Base-by-base conservation (phyloP, 1,140 invertebrate species). In the Drosophila azteca region DNA sequence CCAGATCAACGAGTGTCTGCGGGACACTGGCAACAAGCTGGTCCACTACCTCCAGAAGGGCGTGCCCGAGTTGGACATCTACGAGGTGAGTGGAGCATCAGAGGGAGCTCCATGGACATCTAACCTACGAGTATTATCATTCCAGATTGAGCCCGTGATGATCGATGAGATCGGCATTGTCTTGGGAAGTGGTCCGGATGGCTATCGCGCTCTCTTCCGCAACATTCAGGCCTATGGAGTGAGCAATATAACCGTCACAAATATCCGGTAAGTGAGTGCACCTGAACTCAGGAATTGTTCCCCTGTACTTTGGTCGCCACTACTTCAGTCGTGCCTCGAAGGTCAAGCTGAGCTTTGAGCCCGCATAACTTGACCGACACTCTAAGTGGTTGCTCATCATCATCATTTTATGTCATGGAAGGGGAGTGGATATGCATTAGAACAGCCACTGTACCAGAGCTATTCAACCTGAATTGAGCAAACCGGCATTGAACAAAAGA, bases 111-210 rank as follows among this genome's bases (percentile, higher is more conserved):
- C 13, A 50, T 8, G 45, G 13, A 35, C 8, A 17, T 13, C 1
- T n/a, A 11, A 43, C 11, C 13, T 7, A 8, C 6, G 26, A 29
- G 41, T 13, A 11, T 6, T 24, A 13, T 7, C 8, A 13, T 22
- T 1, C 26, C 57, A 95, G 92, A 94, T 95, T 0, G 96, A 96
- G 72, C 95, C 95, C 0, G 95, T 96, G 49, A 90, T 95, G 4
- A 94, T 97, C 9, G 96, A 97, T 90, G 95, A 96, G 90, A 94
- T 96, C 43, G 94, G 95, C n/a, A 95, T 97, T 48, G 93, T 95
- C 0, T 90, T 97, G 45, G 96, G 96, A 46, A 94, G 92, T 6
- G 96, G 95, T 0, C 95, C 96, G 0, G 94, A 96, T 88, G 95
- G 95, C 0, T 97, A 97, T 91, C 93, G 94, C 43, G 96, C 95